Evolutionary conservation across 2,797 vertebrate species (phyloP).

Genomic region (Aeoliscus strigatus): DNA sequence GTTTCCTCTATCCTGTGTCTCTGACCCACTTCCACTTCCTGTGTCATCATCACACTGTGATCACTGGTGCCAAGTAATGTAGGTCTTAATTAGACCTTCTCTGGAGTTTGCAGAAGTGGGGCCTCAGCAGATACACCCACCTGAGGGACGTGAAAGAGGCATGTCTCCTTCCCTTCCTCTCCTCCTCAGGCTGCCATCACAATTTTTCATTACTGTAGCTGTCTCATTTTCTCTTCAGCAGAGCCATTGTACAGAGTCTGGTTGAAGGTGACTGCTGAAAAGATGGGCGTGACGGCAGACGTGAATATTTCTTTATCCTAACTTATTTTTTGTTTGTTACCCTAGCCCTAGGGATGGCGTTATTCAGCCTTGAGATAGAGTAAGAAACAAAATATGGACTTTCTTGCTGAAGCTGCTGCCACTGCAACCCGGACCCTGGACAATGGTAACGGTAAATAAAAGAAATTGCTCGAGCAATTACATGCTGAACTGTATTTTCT

Average conservation of each 20-base stretch:
- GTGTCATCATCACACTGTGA: slow-evolving; percentile 48
- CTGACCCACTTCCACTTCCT: slow-evolving; percentile 57
- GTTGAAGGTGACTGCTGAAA: slow-evolving; percentile 54
- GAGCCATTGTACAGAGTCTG: slow-evolving; percentile 36
- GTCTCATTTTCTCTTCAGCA: slow-evolving; percentile 41
- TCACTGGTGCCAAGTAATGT: slow-evolving; percentile 47
- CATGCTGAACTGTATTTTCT: slow-evolving; percentile 34
- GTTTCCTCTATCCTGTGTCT: slow-evolving; percentile 28
- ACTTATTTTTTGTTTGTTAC: no score
- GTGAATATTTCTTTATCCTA: no score
- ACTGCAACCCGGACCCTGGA: no score
- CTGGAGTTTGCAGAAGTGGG: slow-evolving; percentile 45
- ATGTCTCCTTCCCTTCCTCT: slow-evolving; percentile 23
- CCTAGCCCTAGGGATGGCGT: no score
- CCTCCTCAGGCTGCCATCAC: slow-evolving; percentile 42
- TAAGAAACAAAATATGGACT: no score
- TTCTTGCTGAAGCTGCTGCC: no score
- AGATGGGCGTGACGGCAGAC: slow-evolving; percentile 17
- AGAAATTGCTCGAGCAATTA: slow-evolving; percentile 45
- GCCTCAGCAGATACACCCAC: slow-evolving; percentile 54
- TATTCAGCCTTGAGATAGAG: no score
- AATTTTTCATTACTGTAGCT: no score
- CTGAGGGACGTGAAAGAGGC: slow-evolving; percentile 57
- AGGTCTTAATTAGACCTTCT: slow-evolving; percentile 65
- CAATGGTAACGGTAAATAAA: no score